These are phyloP conservation scores for Macquaria ambigua DNA, from an alignment of 2,113 vertebrate genomes.

Conservation along the genomic window DNA sequence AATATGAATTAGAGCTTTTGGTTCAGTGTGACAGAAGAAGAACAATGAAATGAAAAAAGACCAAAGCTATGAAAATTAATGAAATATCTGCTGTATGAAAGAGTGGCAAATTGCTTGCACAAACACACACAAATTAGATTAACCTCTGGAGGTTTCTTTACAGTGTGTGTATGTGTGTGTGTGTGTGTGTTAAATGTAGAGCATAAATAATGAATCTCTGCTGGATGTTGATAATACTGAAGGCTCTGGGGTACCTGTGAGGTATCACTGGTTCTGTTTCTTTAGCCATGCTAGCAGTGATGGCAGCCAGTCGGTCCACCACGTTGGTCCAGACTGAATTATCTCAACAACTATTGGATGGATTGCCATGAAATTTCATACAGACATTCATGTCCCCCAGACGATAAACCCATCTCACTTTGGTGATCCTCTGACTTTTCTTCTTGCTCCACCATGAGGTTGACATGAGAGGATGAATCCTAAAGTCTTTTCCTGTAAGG, in stretches of 20 bases:
- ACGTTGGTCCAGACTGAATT: neutral
- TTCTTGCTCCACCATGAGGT: neutral
- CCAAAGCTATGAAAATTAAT: constrained; percentile 53
- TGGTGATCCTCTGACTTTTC: too few relatives aligned
- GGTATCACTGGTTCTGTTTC: neutral
- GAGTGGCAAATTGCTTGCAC: constrained; percentile 51
- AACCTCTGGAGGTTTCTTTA: constrained; percentile 50
- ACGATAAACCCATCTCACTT: neutral
- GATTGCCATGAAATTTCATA: too few relatives aligned
- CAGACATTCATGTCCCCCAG: neutral
- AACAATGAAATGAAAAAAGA: constrained; percentile 37
- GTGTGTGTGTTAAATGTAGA: constrained; percentile 29
- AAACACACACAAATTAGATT: constrained; percentile 60
- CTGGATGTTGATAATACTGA: constrained; percentile 54
- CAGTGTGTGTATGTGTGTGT: neutral
- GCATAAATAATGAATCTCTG: constrained; percentile 61
- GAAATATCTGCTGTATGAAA: constrained; percentile 60
- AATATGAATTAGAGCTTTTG: constrained; percentile 41
- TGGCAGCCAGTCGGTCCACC: neutral
- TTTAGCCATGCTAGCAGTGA: neutral
- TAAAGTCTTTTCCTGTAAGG: too few relatives aligned
- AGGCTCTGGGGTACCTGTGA: constrained; percentile 10
- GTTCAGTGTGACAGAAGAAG: constrained; percentile 29
- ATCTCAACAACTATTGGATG: neutral
- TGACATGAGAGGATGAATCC: too few relatives aligned